Evolutionary conservation across 2,888 invertebrate genomes (phyloP).

Genomic region (Nephrotoma appendiculata): DNA sequence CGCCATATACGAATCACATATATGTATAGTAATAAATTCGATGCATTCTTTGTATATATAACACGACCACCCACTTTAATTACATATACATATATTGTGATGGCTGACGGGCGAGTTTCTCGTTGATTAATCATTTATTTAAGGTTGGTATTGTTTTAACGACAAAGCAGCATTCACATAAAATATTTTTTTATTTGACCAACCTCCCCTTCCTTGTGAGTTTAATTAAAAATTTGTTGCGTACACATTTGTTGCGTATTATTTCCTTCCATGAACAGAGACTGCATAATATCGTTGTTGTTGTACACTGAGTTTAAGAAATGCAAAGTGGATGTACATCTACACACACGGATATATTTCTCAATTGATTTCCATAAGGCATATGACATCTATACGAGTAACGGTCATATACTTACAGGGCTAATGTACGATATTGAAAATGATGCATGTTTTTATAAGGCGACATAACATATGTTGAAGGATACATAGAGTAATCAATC

Average conservation of each 20-base stretch:
- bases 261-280: not conserved
- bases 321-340: not conserved
- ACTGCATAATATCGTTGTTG: not conserved
- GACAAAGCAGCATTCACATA: not conserved
- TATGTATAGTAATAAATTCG: not conserved
- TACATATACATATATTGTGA: not conserved
- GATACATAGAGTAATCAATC: not conserved
- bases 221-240: not conserved
- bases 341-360: not conserved
- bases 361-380: not conserved
- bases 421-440: not conserved
- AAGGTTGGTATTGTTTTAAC: not conserved
- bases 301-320: not conserved
- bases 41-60: not conserved
- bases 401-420: not conserved
- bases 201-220: not conserved
- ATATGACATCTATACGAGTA: not conserved
- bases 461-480: not conserved
- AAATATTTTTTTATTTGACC: not conserved
- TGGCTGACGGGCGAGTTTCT: not conserved
- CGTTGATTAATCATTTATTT: not conserved
- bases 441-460: not conserved
- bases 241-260: too few species aligned
- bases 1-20: not conserved
- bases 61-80: not conserved